A percentile compares a stretch with the other conserved stretches of the same genome.
phyloP scores from a whole-genome alignment of 2,888 invertebrate species.

The Tolmerus cingulatus region DNA sequence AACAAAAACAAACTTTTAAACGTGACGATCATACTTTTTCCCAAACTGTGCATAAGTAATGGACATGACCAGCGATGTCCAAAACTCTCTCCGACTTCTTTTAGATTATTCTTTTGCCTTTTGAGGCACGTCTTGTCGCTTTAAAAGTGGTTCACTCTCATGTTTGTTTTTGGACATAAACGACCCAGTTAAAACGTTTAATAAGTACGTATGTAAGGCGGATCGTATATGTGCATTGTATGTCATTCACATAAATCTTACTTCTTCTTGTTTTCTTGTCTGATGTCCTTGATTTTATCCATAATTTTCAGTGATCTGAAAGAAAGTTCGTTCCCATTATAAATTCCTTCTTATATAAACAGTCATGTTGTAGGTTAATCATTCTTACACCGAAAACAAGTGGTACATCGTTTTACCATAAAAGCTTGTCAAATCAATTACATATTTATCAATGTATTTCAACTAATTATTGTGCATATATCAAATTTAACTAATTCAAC shows the following conservation, averaged over 20 bases:
- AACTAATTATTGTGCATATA: no score
- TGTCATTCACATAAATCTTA: neutral
- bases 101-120: neutral
- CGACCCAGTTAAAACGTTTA: neutral
- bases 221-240: neutral
- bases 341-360: neutral
- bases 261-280: neutral
- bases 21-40: no score
- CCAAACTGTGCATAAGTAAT: neutral
- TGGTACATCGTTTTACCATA: no score
- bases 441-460: no score
- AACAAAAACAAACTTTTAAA: no score
- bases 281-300: neutral
- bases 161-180: neutral
- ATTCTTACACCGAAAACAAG: no score
- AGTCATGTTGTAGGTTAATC: neutral
- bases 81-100: neutral
- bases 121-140: neutral
- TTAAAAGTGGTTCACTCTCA: neutral
- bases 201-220: neutral
- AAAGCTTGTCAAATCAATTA: no score
- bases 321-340: neutral
- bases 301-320: neutral
- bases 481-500: no score
- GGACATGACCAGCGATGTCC: neutral